Evolutionary conservation across 2,113 vertebrate genomes (phyloP).

Genomic region (Cygnus buccinator): DNA sequence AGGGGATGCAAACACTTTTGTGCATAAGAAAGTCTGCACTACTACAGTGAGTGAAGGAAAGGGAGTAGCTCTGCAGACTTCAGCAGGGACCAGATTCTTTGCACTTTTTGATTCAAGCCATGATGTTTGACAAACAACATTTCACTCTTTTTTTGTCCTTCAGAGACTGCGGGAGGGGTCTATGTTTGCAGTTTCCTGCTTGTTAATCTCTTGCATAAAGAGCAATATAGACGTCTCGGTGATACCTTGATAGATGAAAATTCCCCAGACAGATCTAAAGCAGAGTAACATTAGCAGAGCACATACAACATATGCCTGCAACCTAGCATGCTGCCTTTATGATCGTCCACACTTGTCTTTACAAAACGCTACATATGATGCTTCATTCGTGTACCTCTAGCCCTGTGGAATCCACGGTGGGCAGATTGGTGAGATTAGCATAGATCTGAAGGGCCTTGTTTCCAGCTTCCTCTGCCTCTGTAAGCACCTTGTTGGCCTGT

Average conservation of each 20-base stretch:
- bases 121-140: neutral
- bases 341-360: neutral
- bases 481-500: conserved; percentile 87
- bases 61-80: neutral
- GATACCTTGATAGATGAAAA: neutral
- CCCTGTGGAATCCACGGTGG: conserved; percentile 80
- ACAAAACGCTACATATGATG: neutral
- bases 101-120: neutral
- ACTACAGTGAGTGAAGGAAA: neutral
- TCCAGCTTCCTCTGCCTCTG: conserved; percentile 89
- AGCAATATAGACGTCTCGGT: neutral
- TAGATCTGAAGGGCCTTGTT: conserved; percentile 91
- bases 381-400: conserved; percentile 81
- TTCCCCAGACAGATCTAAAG: neutral
- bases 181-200: neutral
- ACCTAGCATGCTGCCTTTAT: too few species aligned
- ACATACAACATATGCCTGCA: neutral
- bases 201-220: neutral
- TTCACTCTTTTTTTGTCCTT: neutral
- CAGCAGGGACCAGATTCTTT: neutral
- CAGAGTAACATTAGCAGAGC: neutral
- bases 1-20: neutral
- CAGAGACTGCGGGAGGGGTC: neutral
- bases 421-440: conserved; percentile 89
- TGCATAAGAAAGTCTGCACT: neutral